phyloP scores from a whole-genome alignment of 2,797 vertebrate genomes.

The Gallinago stenura region DNA sequence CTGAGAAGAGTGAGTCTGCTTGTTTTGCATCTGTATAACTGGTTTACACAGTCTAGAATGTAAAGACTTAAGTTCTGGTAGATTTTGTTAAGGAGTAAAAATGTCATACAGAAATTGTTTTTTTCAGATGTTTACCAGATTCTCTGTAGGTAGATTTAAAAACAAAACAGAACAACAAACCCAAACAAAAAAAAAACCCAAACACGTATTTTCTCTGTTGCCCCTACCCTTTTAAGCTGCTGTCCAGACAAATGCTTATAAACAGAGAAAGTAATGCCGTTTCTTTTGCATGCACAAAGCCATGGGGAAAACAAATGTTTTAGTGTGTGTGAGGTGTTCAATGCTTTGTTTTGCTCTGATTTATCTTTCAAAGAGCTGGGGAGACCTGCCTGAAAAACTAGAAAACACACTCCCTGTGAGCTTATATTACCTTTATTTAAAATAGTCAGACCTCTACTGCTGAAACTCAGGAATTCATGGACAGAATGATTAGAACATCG shows the following conservation, averaged over 20 bases:
- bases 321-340: background rate
- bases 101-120: background rate
- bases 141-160: background rate
- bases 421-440: constrained; percentile 25
- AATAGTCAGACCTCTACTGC: background rate
- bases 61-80: background rate
- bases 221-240: background rate
- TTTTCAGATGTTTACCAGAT: background rate
- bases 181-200: background rate
- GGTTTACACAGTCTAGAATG: background rate
- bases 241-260: constrained; percentile 31
- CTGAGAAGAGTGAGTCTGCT: background rate
- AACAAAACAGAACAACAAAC: too few relatives aligned
- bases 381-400: constrained; percentile 21
- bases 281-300: constrained; percentile 13
- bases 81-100: background rate
- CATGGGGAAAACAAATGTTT: constrained; percentile 7
- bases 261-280: constrained; percentile 16
- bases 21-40: background rate
- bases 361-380: constrained; percentile 34
- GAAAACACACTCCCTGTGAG: constrained; percentile 5
- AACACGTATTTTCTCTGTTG: background rate
- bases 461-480: constrained; percentile 9
- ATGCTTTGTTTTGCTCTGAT: constrained; percentile 20
- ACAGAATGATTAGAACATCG: constrained; percentile 24